Base-by-base conservation (phyloP, 1,140 invertebrate species). In the Hycleus cichorii region DNA sequence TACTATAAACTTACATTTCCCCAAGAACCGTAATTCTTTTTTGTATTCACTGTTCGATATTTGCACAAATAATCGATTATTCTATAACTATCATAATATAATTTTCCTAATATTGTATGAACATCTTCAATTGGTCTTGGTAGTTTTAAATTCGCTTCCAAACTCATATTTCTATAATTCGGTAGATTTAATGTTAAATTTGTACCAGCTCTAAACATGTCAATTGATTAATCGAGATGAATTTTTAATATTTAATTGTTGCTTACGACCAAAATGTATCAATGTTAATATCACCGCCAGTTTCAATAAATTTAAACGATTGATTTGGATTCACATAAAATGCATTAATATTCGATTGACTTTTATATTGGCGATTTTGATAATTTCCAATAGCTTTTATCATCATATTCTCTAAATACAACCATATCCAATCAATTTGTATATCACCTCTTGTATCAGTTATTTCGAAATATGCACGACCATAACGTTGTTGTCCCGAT, bases 81-180 rank as follows among this genome's bases (percentile, higher is more conserved):
- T 11, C 43, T 63, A 4, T 62, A 61, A 52, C 60, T 58, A 18
- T 69, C 65, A 2, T 73, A 77, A 38, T 76, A 69, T 59, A 77
- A 75, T 8, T 77, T 78, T 0, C 81, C 67, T 40, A 75, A 70
- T 2, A 86, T 57, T 18, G 79, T 78, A 65, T 86, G 83, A 4
- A 81, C 83, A 18, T 81, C 76, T 56, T 83, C 77, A 2, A 81
- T 82, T 47, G 82, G 57, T 26, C 60, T 53, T 27, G 85, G 85
- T 2, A 86, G 68, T 49, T 78, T 78, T 0, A 83, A 68, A 58
- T 78, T 76, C 1, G 82, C 72, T 1, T 78, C 63, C 2, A 80
- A 72, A 49, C 78, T 78, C 1, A 82, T 64, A 25, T 79, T 77
- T 26, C 78, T 72, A 9, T 75, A 64, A 60, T 75, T 70, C 45